Conservation (phyloP, 1,140 invertebrate species). For the Pectinophora gossypiella region DNA sequence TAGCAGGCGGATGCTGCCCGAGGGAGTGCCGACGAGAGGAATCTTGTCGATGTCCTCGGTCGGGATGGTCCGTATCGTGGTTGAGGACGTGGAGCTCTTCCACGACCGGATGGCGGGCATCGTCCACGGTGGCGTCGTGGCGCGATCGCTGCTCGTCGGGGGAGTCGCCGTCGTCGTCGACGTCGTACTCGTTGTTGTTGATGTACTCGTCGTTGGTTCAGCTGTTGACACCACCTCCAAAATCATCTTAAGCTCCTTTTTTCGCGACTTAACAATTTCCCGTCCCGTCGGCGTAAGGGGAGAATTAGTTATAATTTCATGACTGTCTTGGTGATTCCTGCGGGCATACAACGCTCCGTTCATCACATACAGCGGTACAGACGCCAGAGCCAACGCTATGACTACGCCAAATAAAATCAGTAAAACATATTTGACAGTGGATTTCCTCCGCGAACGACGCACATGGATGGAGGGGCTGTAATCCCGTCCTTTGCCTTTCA, state of each 20-base stretch:
- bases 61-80: slow-evolving; percentile 36
- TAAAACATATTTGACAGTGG: slow-evolving; percentile 56
- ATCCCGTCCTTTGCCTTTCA: slow-evolving; percentile 73
- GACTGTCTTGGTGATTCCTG: slow-evolving; percentile 38
- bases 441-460: slow-evolving; percentile 47
- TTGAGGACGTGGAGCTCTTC: slow-evolving; percentile 47
- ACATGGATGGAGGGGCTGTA: slow-evolving; percentile 68
- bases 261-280: slow-evolving; percentile 53
- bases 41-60: slow-evolving; percentile 42
- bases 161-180: slow-evolving; percentile 23
- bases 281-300: slow-evolving; percentile 40
- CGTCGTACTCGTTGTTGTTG: slow-evolving; percentile 16
- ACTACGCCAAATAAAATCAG: slow-evolving; percentile 51
- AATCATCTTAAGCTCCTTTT: slow-evolving; percentile 55
- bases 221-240: slow-evolving; percentile 35
- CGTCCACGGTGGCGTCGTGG: slow-evolving; percentile 51
- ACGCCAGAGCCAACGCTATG: slow-evolving; percentile 46
- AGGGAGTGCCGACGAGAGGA: slow-evolving; percentile 38
- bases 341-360: slow-evolving; percentile 49
- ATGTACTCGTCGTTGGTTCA: slow-evolving; percentile 32
- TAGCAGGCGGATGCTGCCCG: slow-evolving; percentile 38
- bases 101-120: slow-evolving; percentile 55
- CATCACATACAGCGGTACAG: slow-evolving; percentile 56
- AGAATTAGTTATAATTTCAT: slow-evolving; percentile 44
- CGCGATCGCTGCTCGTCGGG: slow-evolving; percentile 32